A percentile compares a stretch with the other conserved stretches of the same genome.
Conservation (phyloP, 2,113 vertebrate genomes). For the Columba janthina region DNA sequence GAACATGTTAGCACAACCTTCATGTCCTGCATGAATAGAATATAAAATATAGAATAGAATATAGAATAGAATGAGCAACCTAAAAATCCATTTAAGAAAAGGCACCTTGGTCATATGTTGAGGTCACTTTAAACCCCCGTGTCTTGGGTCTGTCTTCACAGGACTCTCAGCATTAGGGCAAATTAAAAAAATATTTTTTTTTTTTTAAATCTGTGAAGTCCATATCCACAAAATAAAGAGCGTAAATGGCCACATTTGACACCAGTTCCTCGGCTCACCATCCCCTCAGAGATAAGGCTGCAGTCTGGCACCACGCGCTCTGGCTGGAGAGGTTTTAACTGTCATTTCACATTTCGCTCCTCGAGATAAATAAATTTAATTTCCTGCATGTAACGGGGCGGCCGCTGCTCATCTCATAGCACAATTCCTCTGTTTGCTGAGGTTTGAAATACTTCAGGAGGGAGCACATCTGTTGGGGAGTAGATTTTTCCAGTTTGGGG, state of each 20-base stretch:
- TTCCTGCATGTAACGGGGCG: neutral
- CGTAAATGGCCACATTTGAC: neutral
- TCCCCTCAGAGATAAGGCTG: neutral
- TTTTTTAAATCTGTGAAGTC: neutral
- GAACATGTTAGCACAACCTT: neutral
- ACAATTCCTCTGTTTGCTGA: neutral
- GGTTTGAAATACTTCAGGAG: neutral
- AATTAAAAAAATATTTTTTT: no score
- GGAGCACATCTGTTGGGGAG: neutral
- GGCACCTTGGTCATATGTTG: neutral
- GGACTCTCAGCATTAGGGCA: neutral
- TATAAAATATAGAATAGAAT: no score
- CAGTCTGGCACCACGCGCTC: neutral
- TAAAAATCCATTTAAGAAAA: neutral
- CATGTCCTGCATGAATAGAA: neutral
- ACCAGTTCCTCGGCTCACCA: rapidly evolving
- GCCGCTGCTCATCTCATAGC: neutral
- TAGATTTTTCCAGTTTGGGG: constrained; percentile 22
- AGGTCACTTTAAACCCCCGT: neutral
- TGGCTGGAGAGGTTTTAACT: neutral
- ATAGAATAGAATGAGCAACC: neutral
- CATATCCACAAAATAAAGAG: neutral
- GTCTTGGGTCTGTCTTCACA: neutral
- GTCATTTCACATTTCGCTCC: neutral
- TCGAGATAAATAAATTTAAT: neutral